These are phyloP conservation scores for Epistrophe grossulariae DNA, from an alignment of 2,888 invertebrate genomes.

Conservation along the genomic window DNA sequence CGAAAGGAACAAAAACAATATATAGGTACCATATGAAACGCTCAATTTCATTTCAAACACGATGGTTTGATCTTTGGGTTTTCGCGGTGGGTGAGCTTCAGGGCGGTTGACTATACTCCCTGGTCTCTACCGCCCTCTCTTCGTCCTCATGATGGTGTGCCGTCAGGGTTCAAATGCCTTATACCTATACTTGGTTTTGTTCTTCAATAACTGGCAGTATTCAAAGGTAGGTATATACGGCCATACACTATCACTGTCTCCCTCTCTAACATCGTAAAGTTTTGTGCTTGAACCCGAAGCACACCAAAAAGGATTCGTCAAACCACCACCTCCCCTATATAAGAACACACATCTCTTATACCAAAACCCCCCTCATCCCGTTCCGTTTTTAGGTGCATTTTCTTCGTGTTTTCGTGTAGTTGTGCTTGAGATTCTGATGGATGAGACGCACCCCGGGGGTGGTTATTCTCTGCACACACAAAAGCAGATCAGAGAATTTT, in stretches of 20 bases:
- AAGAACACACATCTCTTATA: constrained; percentile 17
- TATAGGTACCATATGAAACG: constrained; percentile 33
- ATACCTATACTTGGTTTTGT: constrained; percentile 44
- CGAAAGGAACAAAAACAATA: constrained; percentile 18
- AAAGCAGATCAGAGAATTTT: constrained; percentile 56
- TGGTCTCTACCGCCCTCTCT: not conserved
- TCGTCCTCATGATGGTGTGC: constrained; percentile 24
- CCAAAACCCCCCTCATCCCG: not conserved
- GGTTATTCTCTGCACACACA: constrained; percentile 60
- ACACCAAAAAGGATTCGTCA: constrained; percentile 66
- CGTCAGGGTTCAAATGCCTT: constrained; percentile 70
- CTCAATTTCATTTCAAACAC: constrained; percentile 64
- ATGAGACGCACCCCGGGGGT: constrained; percentile 52
- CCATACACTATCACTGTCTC: constrained; percentile 44
- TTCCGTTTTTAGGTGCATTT: constrained; percentile 49
- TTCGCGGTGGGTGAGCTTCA: constrained; percentile 3
- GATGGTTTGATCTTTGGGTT: constrained; percentile 21
- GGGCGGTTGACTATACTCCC: not conserved
- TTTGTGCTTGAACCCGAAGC: constrained; percentile 56
- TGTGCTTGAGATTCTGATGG: constrained; percentile 66
- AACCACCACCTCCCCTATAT: constrained; percentile 23
- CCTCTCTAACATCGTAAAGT: constrained; percentile 31
- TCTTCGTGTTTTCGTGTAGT: constrained; percentile 69
- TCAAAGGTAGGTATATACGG: not conserved
- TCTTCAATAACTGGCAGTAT: constrained; percentile 54